Base-by-base conservation (phyloP, 1,140 invertebrate genomes). In the Drosophila athabasca region DNA sequence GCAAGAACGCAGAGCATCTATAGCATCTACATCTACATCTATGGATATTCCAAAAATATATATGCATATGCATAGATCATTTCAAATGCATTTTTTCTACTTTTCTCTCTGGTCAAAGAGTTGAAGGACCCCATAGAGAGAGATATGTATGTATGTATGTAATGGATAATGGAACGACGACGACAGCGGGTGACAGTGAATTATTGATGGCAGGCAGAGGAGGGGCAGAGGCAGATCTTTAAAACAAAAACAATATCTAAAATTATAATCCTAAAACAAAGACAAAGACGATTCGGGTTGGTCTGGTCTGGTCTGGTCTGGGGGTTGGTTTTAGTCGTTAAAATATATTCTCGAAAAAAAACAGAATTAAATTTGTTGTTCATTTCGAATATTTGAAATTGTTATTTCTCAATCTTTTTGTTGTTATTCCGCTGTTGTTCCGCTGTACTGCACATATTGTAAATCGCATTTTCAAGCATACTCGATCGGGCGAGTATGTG, bases 81-180 rank as follows among this genome's bases (percentile, higher is more conserved):
- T 74, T 74, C 6, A 43, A 65, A 58, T 74, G 71, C 71, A 74
- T 69, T 69, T 69, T 69, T 50, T 19, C 17, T 19, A 1, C 17
- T 19, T 19, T 19, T 19, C 17, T 41, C 5, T 26, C n/a, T 69
- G 51, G 66, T 57, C 51, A 57, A 69, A 69, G 49, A 69, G 64
- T 49, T 68, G 51, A 69, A 69, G 31, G 66, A 69, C 66, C 66
- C 66, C 66, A 69, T 69, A 69, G 66, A 69, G 13, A 49, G 66
- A 69, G 17, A 19, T 69, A 29, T 1, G 7, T 29, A 26, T 2
- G 2, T 26, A 26, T 29, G 26, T 31, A 69, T 58, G 51, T 50
- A 69, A 69, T 35, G 44, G 11, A 45, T 19, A 17, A 19, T 39
- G 22, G 19, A 19, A 1, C 17, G 17, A 31, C 35, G 35, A 13